These are phyloP conservation scores for Notamacropus eugenii DNA, from an alignment of 2,797 vertebrate species.

Conservation along the genomic window DNA sequence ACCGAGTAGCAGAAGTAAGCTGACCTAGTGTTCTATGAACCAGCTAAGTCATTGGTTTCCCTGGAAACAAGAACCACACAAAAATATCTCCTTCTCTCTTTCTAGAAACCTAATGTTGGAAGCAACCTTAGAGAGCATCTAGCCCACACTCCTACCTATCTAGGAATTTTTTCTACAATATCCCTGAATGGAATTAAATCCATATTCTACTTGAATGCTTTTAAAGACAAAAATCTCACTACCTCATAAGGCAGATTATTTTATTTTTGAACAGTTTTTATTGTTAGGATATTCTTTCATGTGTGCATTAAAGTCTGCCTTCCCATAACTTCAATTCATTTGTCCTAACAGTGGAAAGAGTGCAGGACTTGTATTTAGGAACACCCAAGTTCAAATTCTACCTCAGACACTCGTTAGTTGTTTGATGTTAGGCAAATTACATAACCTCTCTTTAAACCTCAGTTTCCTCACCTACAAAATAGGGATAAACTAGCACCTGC, in stretches of 20 bases:
- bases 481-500: not conserved
- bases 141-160: not conserved
- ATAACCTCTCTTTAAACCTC: not conserved
- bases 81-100: not conserved
- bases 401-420: not conserved
- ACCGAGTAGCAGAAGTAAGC: constrained; percentile 14
- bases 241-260: not conserved
- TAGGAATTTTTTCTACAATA: not conserved
- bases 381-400: not conserved
- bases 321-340: not conserved
- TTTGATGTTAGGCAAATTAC: not conserved
- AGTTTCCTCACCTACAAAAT: not conserved
- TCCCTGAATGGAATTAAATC: not conserved
- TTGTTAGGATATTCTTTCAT: not conserved
- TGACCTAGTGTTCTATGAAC: not conserved
- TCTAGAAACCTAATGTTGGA: not conserved
- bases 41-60: constrained; percentile 18
- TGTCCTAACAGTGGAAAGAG: not conserved
- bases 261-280: not conserved
- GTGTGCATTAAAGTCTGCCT: not conserved
- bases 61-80: constrained; percentile 14
- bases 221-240: not conserved
- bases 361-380: not conserved
- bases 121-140: not conserved
- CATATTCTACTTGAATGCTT: not conserved